These are phyloP conservation scores for Alosa alosa DNA, from an alignment of 2,113 vertebrate species.

Conservation along the genomic window DNA sequence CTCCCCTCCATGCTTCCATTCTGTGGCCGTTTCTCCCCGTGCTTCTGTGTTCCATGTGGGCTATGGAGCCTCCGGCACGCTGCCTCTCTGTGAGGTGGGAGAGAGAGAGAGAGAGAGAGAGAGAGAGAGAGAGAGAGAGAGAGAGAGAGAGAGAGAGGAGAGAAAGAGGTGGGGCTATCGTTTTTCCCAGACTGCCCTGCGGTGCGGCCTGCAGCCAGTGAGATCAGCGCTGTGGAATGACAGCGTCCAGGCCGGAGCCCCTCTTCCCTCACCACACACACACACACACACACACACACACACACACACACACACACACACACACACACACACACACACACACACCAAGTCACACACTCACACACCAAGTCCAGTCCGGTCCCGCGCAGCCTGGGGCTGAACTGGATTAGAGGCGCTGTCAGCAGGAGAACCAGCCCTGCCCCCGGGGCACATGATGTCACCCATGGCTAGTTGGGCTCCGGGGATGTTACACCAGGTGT, in stretches of 20 bases:
- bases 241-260: conserved; percentile 22
- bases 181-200: conserved; percentile 9
- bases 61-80: not conserved
- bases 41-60: conserved; percentile 13
- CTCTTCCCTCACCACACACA: not conserved
- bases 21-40: not conserved
- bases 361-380: not conserved
- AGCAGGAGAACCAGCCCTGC: conserved; percentile 9
- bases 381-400: not conserved
- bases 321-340: conserved; percentile 21
- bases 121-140: not conserved
- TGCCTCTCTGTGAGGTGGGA: not conserved
- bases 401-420: not conserved
- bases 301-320: conserved; percentile 17
- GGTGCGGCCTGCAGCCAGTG: not conserved
- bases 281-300: conserved; percentile 21
- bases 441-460: not conserved
- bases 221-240: conserved; percentile 2
- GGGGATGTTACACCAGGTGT: conserved; percentile 23
- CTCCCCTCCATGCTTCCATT: not conserved
- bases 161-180: not conserved
- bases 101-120: not conserved
- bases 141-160: not conserved
- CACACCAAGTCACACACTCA: not conserved
- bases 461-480: not conserved